Percentiles rank a stretch among this genome's conserved stretches.
phyloP scores from a whole-genome alignment of 1,140 invertebrate species.

The Aphaenogaster rudis region DNA sequence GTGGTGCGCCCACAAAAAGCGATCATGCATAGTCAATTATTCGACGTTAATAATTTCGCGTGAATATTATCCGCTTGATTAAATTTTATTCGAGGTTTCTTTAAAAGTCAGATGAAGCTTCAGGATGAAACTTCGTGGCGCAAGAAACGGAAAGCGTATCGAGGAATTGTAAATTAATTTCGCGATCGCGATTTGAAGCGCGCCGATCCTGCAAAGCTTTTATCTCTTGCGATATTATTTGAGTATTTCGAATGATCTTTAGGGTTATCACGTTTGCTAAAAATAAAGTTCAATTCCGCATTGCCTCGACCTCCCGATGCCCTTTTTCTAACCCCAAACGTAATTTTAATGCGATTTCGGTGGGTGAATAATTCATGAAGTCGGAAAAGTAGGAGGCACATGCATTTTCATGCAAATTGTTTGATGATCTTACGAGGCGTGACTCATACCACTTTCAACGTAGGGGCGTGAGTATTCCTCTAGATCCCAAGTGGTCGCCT shows the following conservation, averaged over 20 bases:
- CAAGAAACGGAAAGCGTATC: not conserved
- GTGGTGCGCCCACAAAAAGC: conserved; percentile 36
- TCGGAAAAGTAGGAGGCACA: conserved; percentile 60
- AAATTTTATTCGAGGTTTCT: conserved; percentile 52
- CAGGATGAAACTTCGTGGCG: not conserved
- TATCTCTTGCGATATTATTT: not conserved
- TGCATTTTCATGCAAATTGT: conserved; percentile 72
- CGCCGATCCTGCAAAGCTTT: not conserved
- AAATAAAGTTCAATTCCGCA: conserved; percentile 20
- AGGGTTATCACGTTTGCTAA: conserved; percentile 7
- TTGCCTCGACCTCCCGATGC: conserved; percentile 3
- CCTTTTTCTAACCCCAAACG: conserved; percentile 46
- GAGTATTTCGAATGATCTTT: not conserved
- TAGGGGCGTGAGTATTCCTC: conserved; percentile 44
- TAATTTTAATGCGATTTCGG: conserved; percentile 68
- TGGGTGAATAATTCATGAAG: conserved; percentile 69
- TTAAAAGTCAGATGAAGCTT: conserved; percentile 48
- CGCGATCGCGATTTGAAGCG: not conserved
- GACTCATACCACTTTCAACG: conserved; percentile 54
- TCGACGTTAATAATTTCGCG: conserved; percentile 57
- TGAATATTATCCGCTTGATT: conserved; percentile 50
- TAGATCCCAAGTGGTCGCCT: conserved; percentile 32
- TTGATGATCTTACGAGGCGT: conserved; percentile 67
- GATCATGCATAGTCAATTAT: conserved; percentile 62
- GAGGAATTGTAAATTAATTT: conserved; percentile 42